Conservation (phyloP, 2,888 invertebrate species). For the Melieria omissa region DNA sequence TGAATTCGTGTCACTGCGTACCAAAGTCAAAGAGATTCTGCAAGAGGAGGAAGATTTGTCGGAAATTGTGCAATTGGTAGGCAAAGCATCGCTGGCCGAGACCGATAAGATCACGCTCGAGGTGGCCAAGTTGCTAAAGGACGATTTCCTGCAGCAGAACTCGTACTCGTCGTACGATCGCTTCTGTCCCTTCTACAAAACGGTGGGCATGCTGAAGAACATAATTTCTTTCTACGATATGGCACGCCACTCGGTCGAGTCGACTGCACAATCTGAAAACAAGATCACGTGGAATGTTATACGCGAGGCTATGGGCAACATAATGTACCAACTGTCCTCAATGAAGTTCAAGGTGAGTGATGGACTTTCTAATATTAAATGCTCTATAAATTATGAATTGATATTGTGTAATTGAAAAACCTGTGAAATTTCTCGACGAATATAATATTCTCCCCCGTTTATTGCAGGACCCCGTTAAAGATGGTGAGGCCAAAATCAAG, state of each 20-base stretch:
- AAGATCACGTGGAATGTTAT: conserved; percentile 99
- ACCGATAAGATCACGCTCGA: conserved; percentile 99
- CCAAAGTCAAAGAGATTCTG: conserved; percentile 93
- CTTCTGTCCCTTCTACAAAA: conserved; percentile 99
- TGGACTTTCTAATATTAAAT: not conserved
- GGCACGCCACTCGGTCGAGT: conserved; percentile 97
- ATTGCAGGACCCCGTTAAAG: conserved; percentile 92
- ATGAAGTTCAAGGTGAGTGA: conserved; percentile 96
- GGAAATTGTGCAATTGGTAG: conserved; percentile 99
- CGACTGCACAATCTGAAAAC: conserved; percentile 98
- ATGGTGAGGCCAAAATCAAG: conserved; percentile 97
- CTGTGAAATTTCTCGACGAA: not conserved
- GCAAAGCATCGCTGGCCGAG: conserved; percentile 98
- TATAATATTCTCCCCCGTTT: not conserved
- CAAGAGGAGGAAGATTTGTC: conserved; percentile 99
- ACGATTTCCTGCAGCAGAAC: conserved; percentile 99
- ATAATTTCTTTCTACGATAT: conserved; percentile 99
- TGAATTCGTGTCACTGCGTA: conserved; percentile 96
- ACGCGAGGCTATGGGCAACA: conserved; percentile 95
- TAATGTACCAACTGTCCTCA: conserved; percentile 95
- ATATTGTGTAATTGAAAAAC: not conserved
- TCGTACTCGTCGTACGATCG: conserved; percentile 95
- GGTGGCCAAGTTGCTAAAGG: conserved; percentile 97
- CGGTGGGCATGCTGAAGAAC: conserved; percentile 98
- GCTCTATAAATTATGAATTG: too few species aligned